A percentile compares a stretch with the other conserved stretches of the same genome.
phyloP scores from a whole-genome alignment of 2,113 vertebrate genomes.

The Microtus ochrogaster region DNA sequence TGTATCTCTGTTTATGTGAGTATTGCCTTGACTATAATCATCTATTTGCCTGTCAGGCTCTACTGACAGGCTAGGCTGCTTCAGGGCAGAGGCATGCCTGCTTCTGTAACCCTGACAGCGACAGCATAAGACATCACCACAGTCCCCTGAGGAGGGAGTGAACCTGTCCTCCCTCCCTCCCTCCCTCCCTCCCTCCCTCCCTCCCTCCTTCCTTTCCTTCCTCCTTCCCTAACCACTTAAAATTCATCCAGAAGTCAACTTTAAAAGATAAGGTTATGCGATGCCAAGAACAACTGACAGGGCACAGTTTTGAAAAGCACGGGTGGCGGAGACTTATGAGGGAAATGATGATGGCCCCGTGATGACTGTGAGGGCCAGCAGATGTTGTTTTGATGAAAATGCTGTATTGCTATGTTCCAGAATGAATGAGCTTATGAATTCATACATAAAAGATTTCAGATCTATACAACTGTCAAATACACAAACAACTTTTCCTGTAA shows the following conservation, averaged over 20 bases:
- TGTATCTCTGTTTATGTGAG: too few relatives aligned
- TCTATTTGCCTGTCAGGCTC: neutral
- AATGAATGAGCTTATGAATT: slow-evolving; percentile 46
- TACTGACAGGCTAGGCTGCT: neutral
- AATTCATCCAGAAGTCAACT: slow-evolving; percentile 34
- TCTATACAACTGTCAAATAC: slow-evolving; percentile 31
- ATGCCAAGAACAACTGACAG: slow-evolving; percentile 14
- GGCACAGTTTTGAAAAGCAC: neutral
- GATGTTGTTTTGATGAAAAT: slow-evolving; percentile 61
- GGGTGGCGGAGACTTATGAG: slow-evolving; percentile 37
- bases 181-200: too few relatives aligned
- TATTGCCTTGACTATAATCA: neutral
- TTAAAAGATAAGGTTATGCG: slow-evolving; percentile 35
- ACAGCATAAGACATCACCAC: too few relatives aligned
- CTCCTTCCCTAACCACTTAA: slow-evolving; percentile 1
- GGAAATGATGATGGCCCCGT: slow-evolving; percentile 30
- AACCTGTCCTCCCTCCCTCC: neutral
- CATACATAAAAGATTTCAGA: neutral
- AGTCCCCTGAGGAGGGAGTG: neutral
- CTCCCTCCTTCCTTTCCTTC: accelerated
- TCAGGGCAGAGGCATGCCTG: neutral
- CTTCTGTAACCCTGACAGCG: neutral
- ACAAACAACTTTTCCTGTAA: slow-evolving; percentile 40
- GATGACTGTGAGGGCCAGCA: neutral
- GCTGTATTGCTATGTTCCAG: neutral